These are phyloP conservation scores for Myotis pilosus DNA, from an alignment of 2,797 vertebrate species.

Conservation along the genomic window DNA sequence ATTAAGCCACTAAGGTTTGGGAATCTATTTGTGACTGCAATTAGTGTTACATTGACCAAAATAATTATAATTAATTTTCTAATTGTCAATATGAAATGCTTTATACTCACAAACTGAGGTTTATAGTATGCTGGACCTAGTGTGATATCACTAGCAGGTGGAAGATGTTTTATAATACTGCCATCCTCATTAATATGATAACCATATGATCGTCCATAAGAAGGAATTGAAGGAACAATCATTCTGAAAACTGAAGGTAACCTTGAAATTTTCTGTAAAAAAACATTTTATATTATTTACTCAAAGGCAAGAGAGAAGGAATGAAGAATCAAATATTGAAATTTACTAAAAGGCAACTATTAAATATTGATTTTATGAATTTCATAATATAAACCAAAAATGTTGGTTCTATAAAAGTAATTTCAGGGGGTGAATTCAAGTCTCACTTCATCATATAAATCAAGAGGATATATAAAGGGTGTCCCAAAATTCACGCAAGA, in stretches of 20 bases:
- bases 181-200: slow-evolving; percentile 85
- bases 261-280: slow-evolving; percentile 73
- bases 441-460: neutral
- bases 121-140: slow-evolving; percentile 89
- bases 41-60: neutral
- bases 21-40: neutral
- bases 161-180: slow-evolving; percentile 80
- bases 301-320: slow-evolving; percentile 10
- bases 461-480: neutral
- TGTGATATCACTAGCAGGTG: slow-evolving; percentile 83
- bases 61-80: neutral
- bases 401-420: neutral
- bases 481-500: no score
- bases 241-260: slow-evolving; percentile 71
- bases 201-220: slow-evolving; percentile 84
- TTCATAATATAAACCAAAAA: slow-evolving; percentile 47
- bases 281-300: slow-evolving; percentile 49
- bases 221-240: slow-evolving; percentile 86
- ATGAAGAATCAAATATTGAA: slow-evolving; percentile 49
- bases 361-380: slow-evolving; percentile 30
- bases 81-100: neutral
- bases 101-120: slow-evolving; percentile 83
- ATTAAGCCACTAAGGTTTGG: neutral
- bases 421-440: slow-evolving; percentile 38
- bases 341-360: slow-evolving; percentile 3